Conservation (phyloP, 2,888 invertebrate genomes). For the Acrocyrtus sp. region DNA sequence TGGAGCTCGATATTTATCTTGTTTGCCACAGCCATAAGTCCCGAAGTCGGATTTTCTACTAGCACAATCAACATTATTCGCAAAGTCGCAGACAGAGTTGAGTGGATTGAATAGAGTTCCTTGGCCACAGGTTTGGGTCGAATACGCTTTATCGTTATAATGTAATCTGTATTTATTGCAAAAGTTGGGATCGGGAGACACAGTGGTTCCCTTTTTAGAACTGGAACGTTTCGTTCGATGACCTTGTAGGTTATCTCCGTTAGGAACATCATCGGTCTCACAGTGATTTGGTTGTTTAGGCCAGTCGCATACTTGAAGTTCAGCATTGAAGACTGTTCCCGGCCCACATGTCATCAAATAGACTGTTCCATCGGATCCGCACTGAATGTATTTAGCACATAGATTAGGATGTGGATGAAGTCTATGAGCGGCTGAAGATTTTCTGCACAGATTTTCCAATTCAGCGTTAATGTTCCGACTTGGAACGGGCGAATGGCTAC, state of each 20-base stretch:
- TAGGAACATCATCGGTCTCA: background rate
- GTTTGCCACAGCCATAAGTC: slow-evolving; percentile 57
- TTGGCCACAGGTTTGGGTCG: slow-evolving; percentile 43
- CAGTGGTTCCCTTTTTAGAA: slow-evolving; percentile 25
- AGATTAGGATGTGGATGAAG: slow-evolving; percentile 50
- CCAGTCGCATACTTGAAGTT: slow-evolving; percentile 54
- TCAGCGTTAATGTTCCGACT: background rate
- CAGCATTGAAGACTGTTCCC: slow-evolving; percentile 53
- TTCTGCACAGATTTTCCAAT: slow-evolving; percentile 8
- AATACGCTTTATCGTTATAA: slow-evolving; percentile 32
- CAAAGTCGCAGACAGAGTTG: slow-evolving; percentile 52
- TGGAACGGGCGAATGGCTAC: too few species aligned
- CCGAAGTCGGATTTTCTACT: slow-evolving; percentile 53
- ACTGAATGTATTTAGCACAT: slow-evolving; percentile 50
- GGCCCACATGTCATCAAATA: slow-evolving; percentile 44
- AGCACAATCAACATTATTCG: slow-evolving; percentile 58
- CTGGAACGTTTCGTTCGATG: background rate
- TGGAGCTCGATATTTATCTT: slow-evolving; percentile 48
- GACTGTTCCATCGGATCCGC: slow-evolving; percentile 25
- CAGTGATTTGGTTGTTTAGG: slow-evolving; percentile 47
- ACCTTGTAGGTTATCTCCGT: background rate
- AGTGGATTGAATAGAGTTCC: slow-evolving; percentile 56
- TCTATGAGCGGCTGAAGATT: background rate
- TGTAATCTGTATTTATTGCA: slow-evolving; percentile 59
- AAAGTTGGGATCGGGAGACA: slow-evolving; percentile 41